Conservation (phyloP, 2,888 invertebrate genomes). For the Drosophila quasianomalipes region DNA sequence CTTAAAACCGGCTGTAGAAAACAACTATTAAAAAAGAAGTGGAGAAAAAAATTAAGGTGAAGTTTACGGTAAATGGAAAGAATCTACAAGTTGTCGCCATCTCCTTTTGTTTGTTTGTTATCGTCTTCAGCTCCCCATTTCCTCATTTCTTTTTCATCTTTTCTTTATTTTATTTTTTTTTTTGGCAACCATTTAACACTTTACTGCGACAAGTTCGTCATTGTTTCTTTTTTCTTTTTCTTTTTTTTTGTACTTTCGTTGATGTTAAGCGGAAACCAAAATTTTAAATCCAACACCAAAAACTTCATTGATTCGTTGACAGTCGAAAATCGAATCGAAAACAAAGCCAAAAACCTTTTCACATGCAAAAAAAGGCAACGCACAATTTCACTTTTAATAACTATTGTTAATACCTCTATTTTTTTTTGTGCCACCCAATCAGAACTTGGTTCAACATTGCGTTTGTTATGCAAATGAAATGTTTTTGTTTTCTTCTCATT, state of each 20-base stretch:
- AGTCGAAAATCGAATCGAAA: conserved; percentile 22
- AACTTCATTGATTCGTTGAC: conserved; percentile 14
- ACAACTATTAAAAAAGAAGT: conserved; percentile 41
- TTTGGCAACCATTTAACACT: conserved; percentile 56
- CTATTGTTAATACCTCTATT: conserved; percentile 4
- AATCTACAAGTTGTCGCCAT: conserved; percentile 68
- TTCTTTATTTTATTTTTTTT: conserved; percentile 38
- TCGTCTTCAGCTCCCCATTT: conserved; percentile 38
- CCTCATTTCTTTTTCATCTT: conserved; percentile 46
- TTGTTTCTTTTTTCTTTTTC: conserved; percentile 12
- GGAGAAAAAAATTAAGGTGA: conserved; percentile 83
- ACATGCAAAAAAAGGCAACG: conserved; percentile 71
- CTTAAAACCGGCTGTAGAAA: conserved; percentile 71
- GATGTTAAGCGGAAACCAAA: conserved; percentile 37
- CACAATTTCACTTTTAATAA: conserved; percentile 68
- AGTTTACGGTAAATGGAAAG: conserved; percentile 85
- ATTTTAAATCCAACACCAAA: conserved; percentile 7
- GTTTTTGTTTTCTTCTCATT: conserved; percentile 9
- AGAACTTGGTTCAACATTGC: conserved; percentile 50
- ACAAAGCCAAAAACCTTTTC: conserved; percentile 44
- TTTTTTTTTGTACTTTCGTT: conserved; percentile 49
- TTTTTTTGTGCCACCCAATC: conserved; percentile 16
- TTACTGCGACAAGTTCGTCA: conserved; percentile 51
- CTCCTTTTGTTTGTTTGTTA: conserved; percentile 23
- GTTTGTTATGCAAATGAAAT: conserved; percentile 71